Percentiles rank a stretch among this genome's conserved stretches.
These are phyloP conservation scores for Psittacus erithacus DNA, from an alignment of 2,113 vertebrate species.

Conservation along the genomic window DNA sequence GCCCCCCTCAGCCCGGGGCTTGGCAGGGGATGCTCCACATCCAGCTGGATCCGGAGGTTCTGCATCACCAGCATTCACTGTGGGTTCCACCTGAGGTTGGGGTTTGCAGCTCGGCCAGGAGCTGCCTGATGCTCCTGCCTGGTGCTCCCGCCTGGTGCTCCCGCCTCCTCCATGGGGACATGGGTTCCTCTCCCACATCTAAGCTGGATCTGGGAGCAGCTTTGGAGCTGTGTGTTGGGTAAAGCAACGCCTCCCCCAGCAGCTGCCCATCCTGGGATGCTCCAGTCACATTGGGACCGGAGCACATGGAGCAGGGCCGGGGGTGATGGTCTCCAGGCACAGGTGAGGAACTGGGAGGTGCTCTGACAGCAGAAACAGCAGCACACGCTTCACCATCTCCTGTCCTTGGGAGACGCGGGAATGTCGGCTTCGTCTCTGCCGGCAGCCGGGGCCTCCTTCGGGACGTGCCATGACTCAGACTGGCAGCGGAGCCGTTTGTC, in stretches of 20 bases:
- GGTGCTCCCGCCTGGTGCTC: neutral
- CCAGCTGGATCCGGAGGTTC: neutral
- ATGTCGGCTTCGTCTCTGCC: fast-evolving
- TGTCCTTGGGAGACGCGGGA: fast-evolving
- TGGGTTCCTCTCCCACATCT: neutral
- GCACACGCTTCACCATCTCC: fast-evolving
- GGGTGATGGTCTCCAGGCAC: neutral
- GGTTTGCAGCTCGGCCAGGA: neutral
- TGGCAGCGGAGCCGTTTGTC: neutral
- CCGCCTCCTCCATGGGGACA: fast-evolving
- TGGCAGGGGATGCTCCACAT: neutral
- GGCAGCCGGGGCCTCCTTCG: neutral
- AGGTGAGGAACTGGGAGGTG: fast-evolving
- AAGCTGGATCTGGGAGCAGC: neutral
- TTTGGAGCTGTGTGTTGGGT: fast-evolving
- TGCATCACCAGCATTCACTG: neutral
- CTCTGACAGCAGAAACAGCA: fast-evolving
- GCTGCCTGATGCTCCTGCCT: neutral
- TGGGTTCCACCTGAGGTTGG: fast-evolving
- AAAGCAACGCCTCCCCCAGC: neutral
- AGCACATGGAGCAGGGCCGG: fast-evolving
- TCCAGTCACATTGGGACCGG: fast-evolving
- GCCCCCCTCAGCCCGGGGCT: neutral
- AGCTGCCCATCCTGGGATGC: neutral
- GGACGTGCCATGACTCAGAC: neutral